These are phyloP conservation scores for Sarcophaga caerulescens DNA, from an alignment of 2,888 invertebrate species.

Conservation along the genomic window DNA sequence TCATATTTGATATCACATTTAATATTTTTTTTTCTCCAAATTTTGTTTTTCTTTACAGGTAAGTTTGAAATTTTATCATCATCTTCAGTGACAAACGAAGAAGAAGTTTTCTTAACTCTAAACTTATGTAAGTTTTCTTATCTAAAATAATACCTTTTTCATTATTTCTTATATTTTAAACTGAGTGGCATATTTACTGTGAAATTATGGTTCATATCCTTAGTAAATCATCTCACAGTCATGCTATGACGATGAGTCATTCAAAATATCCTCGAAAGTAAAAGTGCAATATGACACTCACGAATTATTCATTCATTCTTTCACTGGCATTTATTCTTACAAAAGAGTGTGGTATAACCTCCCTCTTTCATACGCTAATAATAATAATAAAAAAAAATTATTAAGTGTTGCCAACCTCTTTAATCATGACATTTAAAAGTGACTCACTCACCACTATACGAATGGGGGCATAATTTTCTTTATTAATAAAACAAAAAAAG, in stretches of 20 bases:
- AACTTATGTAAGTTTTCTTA: too few relatives aligned
- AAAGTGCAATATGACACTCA: constrained; percentile 52
- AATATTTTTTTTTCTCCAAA: too few relatives aligned
- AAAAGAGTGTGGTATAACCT: background rate
- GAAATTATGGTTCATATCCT: too few relatives aligned
- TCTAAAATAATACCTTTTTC: too few relatives aligned
- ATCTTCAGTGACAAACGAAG: too few relatives aligned
- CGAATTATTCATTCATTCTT: constrained; percentile 19
- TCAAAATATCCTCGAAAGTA: constrained; percentile 53
- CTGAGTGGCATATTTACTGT: too few relatives aligned
- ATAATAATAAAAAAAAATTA: background rate
- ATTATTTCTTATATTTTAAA: too few relatives aligned
- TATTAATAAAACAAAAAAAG: too few relatives aligned
- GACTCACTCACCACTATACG: constrained; percentile 39
- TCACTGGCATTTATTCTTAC: background rate
- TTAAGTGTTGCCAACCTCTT: constrained; percentile 6
- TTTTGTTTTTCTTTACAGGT: too few relatives aligned
- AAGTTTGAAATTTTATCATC: too few relatives aligned
- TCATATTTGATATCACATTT: too few relatives aligned
- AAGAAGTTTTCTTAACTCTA: too few relatives aligned
- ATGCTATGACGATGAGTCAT: constrained; percentile 40
- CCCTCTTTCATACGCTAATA: background rate
- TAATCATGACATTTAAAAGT: constrained; percentile 42
- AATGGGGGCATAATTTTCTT: background rate
- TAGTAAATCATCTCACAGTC: background rate